Conservation (phyloP, 2,797 vertebrate species). For the Coluber constrictor region DNA sequence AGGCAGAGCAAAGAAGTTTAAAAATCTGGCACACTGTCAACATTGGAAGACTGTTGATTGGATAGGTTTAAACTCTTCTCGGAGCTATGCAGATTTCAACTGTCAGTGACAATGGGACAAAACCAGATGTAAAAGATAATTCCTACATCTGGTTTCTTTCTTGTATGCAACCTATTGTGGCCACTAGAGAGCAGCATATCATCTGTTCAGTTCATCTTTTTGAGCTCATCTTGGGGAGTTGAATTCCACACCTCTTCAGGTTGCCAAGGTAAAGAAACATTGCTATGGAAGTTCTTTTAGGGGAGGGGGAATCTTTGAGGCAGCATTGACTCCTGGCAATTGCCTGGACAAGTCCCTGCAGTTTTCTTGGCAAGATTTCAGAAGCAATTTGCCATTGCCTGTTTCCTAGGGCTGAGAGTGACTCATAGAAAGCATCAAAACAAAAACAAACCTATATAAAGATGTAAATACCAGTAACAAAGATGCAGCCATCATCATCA, state of each 20-base stretch:
- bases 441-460: not conserved
- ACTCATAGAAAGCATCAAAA: accelerated
- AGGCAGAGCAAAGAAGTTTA: not conserved
- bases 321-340: not conserved
- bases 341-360: not conserved
- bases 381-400: not conserved
- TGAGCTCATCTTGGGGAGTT: not conserved
- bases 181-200: not conserved
- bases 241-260: not conserved
- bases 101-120: not conserved
- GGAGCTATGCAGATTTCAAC: not conserved
- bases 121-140: not conserved
- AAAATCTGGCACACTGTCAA: not conserved
- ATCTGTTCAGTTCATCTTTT: not conserved
- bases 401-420: not conserved
- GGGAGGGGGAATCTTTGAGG: not conserved
- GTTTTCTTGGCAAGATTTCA: not conserved
- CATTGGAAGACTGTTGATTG: not conserved
- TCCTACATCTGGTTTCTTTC: too few species aligned
- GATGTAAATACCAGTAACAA: not conserved
- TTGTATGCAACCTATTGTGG: not conserved
- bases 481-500: not conserved
- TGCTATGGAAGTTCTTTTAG: not conserved
- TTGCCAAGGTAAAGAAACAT: not conserved
- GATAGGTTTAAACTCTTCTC: not conserved